phyloP scores from a whole-genome alignment of 2,797 vertebrate species.

The Gymnoscopelus microlampas region DNA sequence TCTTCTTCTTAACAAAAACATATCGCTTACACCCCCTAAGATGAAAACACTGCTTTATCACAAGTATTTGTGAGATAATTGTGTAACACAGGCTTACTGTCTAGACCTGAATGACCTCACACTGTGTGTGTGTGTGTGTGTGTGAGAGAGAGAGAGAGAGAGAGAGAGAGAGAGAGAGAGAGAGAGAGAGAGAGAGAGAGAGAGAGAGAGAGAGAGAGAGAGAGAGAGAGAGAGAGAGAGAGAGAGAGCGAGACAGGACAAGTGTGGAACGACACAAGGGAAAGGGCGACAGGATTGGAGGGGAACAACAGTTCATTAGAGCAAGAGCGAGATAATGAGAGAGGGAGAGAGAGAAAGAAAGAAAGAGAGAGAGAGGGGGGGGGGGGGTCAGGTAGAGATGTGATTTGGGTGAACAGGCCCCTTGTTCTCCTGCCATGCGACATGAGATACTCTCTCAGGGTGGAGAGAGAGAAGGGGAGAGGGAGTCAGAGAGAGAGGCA shows the following conservation, averaged over 20 bases:
- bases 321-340: neutral
- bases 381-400: conserved; percentile 31
- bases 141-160: neutral
- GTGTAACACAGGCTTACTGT: no score
- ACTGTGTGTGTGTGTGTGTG: no score
- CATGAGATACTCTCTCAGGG: conserved; percentile 57
- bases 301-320: no score
- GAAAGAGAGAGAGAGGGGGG: conserved; percentile 6
- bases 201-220: neutral
- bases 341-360: neutral
- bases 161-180: neutral
- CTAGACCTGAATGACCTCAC: no score
- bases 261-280: no score
- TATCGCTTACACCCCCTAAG: no score
- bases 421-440: conserved; percentile 47
- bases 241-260: neutral
- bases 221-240: neutral
- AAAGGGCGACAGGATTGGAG: no score
- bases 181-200: neutral
- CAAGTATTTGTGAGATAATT: no score
- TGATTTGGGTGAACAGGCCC: conserved; percentile 23
- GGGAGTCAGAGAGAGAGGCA: conserved; percentile 7
- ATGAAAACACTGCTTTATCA: no score
- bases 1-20: no score
- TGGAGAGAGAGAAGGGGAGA: conserved; percentile 14